Evolutionary conservation across 2,113 vertebrate species (phyloP).

Genomic region (Cichladusa arquata): DNA sequence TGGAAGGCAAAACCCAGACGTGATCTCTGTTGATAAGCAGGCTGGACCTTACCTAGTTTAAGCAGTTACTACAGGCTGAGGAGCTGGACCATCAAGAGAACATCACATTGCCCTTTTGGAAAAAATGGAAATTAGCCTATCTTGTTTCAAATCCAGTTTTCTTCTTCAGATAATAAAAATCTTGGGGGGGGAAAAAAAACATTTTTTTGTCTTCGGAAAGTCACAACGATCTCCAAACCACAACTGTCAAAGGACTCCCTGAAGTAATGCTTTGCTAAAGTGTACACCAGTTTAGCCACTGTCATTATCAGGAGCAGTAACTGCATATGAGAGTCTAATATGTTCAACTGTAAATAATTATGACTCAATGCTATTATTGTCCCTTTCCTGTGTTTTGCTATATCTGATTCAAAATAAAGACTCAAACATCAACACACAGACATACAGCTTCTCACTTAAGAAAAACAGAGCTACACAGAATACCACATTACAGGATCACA

Average conservation of each 20-base stretch:
- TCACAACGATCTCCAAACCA: neutral
- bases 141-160: neutral
- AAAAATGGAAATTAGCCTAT: neutral
- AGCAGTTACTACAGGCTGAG: neutral
- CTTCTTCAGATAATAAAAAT: neutral
- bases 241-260: neutral
- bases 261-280: neutral
- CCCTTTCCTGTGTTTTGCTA: neutral
- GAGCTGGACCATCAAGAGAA: neutral
- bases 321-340: neutral
- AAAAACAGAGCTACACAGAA: neutral
- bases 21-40: neutral
- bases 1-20: neutral
- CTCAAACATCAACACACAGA: neutral
- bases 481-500: neutral
- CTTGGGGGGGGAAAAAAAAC: too few species aligned
- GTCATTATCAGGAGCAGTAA: neutral
- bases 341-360: neutral
- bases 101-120: neutral
- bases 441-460: neutral
- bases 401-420: neutral
- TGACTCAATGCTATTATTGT: neutral
- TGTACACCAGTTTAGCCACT: neutral
- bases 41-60: neutral
- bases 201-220: neutral